Evolutionary conservation across 92 coral and sea anemone genomes (phyloP).

Genomic region (Porites divaricata): DNA sequence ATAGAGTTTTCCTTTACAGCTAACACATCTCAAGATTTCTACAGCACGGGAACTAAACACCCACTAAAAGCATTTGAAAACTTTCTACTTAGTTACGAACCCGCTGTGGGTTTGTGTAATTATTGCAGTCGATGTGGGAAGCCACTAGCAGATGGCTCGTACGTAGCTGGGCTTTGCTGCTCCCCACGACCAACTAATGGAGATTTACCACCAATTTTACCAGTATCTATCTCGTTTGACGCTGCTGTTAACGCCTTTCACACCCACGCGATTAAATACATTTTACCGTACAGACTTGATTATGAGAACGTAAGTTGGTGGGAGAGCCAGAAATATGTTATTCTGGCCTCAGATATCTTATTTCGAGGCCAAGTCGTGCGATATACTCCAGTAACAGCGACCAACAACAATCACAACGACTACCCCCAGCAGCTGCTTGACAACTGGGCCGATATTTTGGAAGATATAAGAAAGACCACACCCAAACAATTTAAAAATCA

Average conservation of each 20-base stretch:
- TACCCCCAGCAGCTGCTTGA: conserved; percentile 71
- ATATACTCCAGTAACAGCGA: conserved; percentile 68
- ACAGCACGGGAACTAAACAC: conserved; percentile 20
- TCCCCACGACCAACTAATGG: conserved; percentile 59
- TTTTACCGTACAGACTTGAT: conserved; percentile 83
- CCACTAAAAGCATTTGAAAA: conserved; percentile 80
- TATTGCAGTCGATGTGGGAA: conserved; percentile 90
- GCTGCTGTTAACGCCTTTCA: conserved; percentile 96
- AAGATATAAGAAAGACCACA: conserved; percentile 44
- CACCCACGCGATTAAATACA: conserved; percentile 57
- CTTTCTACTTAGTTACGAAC: conserved; percentile 78
- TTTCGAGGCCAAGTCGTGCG: conserved; percentile 94
- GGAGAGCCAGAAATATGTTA: conserved; percentile 96
- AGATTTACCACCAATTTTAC: conserved; percentile 72
- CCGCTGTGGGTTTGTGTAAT: conserved; percentile 84
- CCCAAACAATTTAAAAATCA: conserved; percentile 65
- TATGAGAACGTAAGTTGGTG: conserved; percentile 91
- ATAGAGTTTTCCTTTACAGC: conserved; percentile 73
- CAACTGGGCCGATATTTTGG: conserved; percentile 81
- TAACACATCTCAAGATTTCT: conserved; percentile 46
- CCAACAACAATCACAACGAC: conserved; percentile 76
- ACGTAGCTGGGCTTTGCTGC: conserved; percentile 72
- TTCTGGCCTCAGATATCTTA: conserved; percentile 77
- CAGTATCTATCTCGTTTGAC: conserved; percentile 88
- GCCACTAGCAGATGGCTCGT: conserved; percentile 44